These are phyloP conservation scores for Buceros bicornis DNA, from an alignment of 2,797 vertebrate genomes.

Conservation along the genomic window DNA sequence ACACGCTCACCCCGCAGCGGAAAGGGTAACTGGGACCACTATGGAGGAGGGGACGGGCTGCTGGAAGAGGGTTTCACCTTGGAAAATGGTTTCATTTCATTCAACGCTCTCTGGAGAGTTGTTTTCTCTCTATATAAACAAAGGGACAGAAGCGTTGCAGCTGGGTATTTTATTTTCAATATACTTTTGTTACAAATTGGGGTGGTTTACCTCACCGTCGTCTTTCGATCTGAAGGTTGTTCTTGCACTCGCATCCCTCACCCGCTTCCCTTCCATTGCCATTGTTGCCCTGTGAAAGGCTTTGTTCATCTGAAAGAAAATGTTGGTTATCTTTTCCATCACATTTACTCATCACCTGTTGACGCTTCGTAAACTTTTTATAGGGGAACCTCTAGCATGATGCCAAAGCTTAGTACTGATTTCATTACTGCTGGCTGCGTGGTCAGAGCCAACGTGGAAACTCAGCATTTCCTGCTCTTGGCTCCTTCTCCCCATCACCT, in stretches of 20 bases:
- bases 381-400: neutral
- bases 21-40: too few species aligned
- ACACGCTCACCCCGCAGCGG: rapidly evolving
- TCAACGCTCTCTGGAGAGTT: rapidly evolving
- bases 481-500: neutral
- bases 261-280: neutral
- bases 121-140: neutral
- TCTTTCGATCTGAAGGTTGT: neutral
- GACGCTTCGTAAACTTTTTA: neutral
- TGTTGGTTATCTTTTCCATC: neutral
- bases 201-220: neutral
- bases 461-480: neutral
- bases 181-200: neutral
- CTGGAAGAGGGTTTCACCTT: neutral
- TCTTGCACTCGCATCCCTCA: neutral
- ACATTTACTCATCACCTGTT: neutral
- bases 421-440: neutral
- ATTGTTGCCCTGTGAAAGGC: neutral
- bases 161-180: rapidly evolving
- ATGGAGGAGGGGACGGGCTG: too few species aligned
- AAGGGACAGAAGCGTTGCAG: rapidly evolving
- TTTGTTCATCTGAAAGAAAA: neutral
- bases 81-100: neutral
- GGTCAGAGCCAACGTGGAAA: neutral
- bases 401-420: neutral